Base-by-base conservation (phyloP, 2,888 invertebrate genomes). In the Orthosia incerta region DNA sequence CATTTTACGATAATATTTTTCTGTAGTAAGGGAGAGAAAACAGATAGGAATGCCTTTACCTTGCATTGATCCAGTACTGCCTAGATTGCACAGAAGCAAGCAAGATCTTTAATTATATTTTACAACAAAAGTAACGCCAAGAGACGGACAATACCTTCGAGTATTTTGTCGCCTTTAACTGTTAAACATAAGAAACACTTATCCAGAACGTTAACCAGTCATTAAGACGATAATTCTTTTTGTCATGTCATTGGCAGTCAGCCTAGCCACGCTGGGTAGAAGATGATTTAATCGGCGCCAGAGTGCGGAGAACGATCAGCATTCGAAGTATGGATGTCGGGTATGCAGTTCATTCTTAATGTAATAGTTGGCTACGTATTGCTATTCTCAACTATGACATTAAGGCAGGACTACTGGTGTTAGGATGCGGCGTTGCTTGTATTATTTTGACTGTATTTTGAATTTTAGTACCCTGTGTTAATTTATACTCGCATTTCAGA, bases 301-400 rank as follows among this genome's bases (percentile, higher is more conserved):
- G 61, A 71, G 57, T 46, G 26, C 18, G 50, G n/a, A 46, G 80
- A 59, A 62, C 59, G 74, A 18, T 26, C 20, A 55, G 48, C 64
- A 68, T 69, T 13, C 61, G 16, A 60, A 23, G 77, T 76, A 85
- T 85, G 76, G 72, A 71, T 84, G 86, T 73, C 86, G 64, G 57
- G 64, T 74, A 84, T 71, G 82, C 75, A 67, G 79, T 53, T 74
- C 72, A 78, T 84, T 69, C 81, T 67, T 65, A 50, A 60, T 46
- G 74, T 74, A 74, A 86, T 78, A 84, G 59, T 84, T 84, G 87
- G 85, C 75, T 76, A 31, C 64, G 55, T 68, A 39, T 4, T 56
- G 76, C 65, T 84, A 57, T 71, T 70, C 67, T 84, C 74, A 85
- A 85, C 86, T 79, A 71, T 85, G 83, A 83, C 86, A 85, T 85